Evolutionary conservation across 2,888 invertebrate genomes (phyloP), one percentile per base, ranked within the genome.

Genomic region (Sphecodes monilicornis): DNA sequence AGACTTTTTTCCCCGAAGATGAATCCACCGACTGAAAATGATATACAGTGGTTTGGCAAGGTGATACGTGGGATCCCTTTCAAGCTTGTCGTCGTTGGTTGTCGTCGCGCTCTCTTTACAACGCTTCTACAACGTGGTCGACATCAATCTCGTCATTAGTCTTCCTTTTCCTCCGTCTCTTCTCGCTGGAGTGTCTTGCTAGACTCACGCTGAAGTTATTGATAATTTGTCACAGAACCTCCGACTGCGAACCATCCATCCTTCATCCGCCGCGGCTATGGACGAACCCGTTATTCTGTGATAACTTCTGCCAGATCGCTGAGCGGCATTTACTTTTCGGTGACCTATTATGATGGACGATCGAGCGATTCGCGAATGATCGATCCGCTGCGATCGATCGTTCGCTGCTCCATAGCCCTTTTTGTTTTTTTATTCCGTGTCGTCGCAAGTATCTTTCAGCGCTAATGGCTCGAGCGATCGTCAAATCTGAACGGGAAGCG

Each of bases 171-270:
- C 83, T 26, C 64, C 36, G 76, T 57, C 72, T 57, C 78, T 46
- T 70, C 73, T 46, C 73, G 77, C 72, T 70, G 79, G 71, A 79
- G 85, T 76, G 82, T 86, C 90, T 86, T 82, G 90, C 90, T 88
- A 85, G 87, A 90, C 88, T 88, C 84, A 78, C 74, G 80, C 81
- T 77, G 77, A 87, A 91, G 89, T 92, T 92, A 92, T 91, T 92
- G 92, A 92, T 91, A 91, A 91, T 91, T 91, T 91, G 91, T 91
- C 91, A 92, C 86, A 81, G 82, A 87, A 89, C 89, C 90, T 88
- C 86, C 86, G 79, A 89, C 92, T 79, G 85, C 85, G 76, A 81
- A 68, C 85, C 76, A 77, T 87, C 85, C 90, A 92, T 91, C 91
- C 88, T 89, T 91, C 90, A 91, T 91, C 88, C 87, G 41, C 78